Evolutionary conservation across 1,140 invertebrate genomes (phyloP).

Genomic region (Yoshiicerus persimilis): DNA sequence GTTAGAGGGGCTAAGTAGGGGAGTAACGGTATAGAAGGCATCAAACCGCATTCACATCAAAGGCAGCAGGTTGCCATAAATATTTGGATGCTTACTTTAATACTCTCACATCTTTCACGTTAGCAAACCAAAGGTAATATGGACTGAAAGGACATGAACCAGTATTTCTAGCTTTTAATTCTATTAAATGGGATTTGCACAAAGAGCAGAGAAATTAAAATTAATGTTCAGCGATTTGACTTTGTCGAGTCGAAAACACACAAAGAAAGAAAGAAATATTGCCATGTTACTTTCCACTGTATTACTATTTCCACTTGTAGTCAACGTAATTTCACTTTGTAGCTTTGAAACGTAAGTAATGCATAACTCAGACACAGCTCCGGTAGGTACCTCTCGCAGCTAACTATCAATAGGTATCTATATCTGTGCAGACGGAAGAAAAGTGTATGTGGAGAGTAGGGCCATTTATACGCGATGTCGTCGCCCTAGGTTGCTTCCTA

Average conservation of each 20-base stretch:
- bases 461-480: no score
- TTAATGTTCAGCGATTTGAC: constrained; percentile 10
- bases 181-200: constrained; percentile 6
- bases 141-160: not conserved
- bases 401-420: no score
- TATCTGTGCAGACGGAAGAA: no score
- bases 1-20: not conserved
- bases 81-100: not conserved
- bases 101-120: not conserved
- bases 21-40: not conserved
- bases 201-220: not conserved
- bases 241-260: not conserved
- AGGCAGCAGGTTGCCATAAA: not conserved
- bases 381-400: not conserved
- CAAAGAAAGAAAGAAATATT: not conserved
- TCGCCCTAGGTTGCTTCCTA: no score
- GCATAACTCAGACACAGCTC: not conserved
- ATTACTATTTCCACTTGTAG: not conserved
- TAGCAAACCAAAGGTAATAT: not conserved
- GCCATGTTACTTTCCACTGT: not conserved
- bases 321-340: constrained; percentile 7
- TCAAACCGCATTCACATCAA: constrained; percentile 8
- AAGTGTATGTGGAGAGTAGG: no score
- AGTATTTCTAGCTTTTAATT: not conserved
- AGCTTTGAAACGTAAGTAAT: constrained; percentile 4